These are phyloP conservation scores for Calonectris borealis DNA, from an alignment of 2,113 vertebrate genomes.

Conservation along the genomic window DNA sequence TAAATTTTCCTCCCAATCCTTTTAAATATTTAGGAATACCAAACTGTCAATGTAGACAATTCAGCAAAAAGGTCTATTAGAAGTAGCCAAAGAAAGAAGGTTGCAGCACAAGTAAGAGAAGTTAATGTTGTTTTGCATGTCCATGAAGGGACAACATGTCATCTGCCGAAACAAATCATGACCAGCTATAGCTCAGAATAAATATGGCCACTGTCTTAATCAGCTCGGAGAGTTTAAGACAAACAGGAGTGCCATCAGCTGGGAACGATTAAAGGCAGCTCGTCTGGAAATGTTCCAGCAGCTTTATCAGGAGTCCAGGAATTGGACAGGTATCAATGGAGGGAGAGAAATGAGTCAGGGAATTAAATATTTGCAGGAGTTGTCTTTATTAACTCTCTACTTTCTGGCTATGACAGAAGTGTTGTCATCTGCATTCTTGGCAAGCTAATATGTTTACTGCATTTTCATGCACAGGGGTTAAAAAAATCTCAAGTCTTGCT, in stretches of 20 bases:
- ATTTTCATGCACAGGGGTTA: not conserved
- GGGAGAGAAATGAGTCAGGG: not conserved
- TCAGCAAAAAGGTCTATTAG: not conserved
- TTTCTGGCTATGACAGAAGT: not conserved
- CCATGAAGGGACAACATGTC: not conserved
- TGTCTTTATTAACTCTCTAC: not conserved
- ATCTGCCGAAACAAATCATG: not conserved
- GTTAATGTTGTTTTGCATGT: not conserved
- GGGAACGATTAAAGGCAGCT: not conserved
- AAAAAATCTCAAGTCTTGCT: not conserved
- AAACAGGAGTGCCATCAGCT: not conserved
- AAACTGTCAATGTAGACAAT: not conserved
- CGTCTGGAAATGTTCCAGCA: not conserved
- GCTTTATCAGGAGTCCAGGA: not conserved
- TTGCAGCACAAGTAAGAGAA: not conserved
- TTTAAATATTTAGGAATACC: not conserved
- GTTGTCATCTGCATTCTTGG: not conserved
- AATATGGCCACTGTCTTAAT: not conserved
- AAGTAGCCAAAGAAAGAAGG: not conserved
- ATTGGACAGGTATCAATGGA: not conserved
- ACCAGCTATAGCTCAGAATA: not conserved
- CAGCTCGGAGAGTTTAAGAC: not conserved
- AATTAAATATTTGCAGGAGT: not conserved
- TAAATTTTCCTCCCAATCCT: not conserved
- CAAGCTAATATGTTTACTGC: not conserved